Evolutionary conservation across 92 coral and sea anemone genomes (phyloP), one percentile per base, ranked within the genome.

Genomic region (Chrysogorgia sp.): DNA sequence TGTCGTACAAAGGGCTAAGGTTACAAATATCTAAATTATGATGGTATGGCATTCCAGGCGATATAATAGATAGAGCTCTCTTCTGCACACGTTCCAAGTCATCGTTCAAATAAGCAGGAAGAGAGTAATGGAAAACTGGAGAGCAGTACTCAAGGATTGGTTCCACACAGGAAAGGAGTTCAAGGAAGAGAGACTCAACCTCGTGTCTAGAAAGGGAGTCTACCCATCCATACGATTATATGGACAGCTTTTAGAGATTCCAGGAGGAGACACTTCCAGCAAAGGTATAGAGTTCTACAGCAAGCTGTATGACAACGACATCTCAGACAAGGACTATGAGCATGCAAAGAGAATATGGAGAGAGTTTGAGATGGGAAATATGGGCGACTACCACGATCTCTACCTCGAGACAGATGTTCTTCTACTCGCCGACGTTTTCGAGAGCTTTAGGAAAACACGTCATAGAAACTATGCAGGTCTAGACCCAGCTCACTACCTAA

Each of bases 311-410:
- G 52, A 57, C 23, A 56, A 53, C 1, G n/a, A 25, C 9, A 80
- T 67, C 5, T 32, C 20, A 10, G 61, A 81, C 30, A 69, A 33
- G 15, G 62, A 40, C 5, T 81, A 58, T 31, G 7, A 57, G 14
- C 68, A 56, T n/a, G 85, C 79, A 0, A 1, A 56, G 21, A 23
- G 20, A 0, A 21, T 69, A 0, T 69, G 85, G 60, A 58, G 43
- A 15, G n/a, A 0, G 22, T 70, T 81, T 34, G 34, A 23, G 0
- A 6, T 69, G 0, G 34, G 40, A 8, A 68, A 6, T 0, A 68
- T 81, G 79, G 67, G 79, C 0, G 83, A 65, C 12, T 79, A 79
- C 34, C 71, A 79, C 14, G 53, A 79, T 13, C 64, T 65, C 12
- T 79, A 65, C 53, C 83, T 64, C 0, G 65, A 65, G 32, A 33